phyloP scores from a whole-genome alignment of 2,797 vertebrate genomes.

The Argya squamiceps region DNA sequence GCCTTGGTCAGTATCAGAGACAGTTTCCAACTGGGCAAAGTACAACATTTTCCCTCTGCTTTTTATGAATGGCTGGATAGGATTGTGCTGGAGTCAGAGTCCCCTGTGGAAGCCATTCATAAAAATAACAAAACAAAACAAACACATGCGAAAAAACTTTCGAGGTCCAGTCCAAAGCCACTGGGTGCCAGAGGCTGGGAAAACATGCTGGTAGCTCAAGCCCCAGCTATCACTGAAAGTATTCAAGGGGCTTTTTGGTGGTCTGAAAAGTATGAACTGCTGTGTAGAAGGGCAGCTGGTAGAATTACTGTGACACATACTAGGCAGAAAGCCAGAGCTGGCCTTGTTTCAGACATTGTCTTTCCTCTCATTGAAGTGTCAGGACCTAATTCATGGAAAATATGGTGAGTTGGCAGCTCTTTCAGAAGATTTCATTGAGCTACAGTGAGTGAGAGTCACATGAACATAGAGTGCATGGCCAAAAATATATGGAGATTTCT shows the following conservation, averaged over 20 bases:
- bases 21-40: slow-evolving; percentile 64
- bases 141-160: slow-evolving; percentile 66
- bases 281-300: slow-evolving; percentile 78
- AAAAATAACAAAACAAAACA: slow-evolving; percentile 81
- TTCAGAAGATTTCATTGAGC: slow-evolving; percentile 81
- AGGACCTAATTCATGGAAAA: slow-evolving; percentile 86
- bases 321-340: slow-evolving; percentile 81
- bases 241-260: slow-evolving; percentile 80
- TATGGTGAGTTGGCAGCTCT: slow-evolving; percentile 81
- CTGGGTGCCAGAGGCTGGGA: slow-evolving; percentile 80
- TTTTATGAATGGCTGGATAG: slow-evolving; percentile 79
- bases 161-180: slow-evolving; percentile 70
- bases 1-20: slow-evolving; percentile 46
- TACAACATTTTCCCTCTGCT: slow-evolving; percentile 64
- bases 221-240: slow-evolving; percentile 66
- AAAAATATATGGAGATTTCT: slow-evolving; percentile 67
- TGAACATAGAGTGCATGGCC: slow-evolving; percentile 68
- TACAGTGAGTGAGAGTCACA: slow-evolving; percentile 73
- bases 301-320: slow-evolving; percentile 81
- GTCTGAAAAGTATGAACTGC: slow-evolving; percentile 79
- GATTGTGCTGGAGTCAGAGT: slow-evolving; percentile 66
- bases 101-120: slow-evolving; percentile 80
- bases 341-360: slow-evolving; percentile 84
- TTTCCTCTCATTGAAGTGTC: slow-evolving; percentile 84
- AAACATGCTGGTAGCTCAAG: slow-evolving; percentile 70